Base-by-base conservation (phyloP, 53 echinoderm and acorn worm species). In the Astropecten irregularis region DNA sequence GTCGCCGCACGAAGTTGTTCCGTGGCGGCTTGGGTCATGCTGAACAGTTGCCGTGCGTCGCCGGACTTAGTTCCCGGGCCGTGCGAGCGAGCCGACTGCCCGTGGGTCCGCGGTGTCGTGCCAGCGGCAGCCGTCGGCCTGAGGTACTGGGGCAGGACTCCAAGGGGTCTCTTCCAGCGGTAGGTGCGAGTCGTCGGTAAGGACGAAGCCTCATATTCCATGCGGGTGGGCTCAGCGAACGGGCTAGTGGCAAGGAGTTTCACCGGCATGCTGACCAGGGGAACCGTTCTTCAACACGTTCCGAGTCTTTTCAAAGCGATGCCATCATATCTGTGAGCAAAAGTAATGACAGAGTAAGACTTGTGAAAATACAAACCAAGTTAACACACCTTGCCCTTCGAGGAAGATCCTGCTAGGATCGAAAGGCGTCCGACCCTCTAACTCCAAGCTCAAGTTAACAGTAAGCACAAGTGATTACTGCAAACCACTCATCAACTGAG, bases 241-340 rank as follows among this genome's bases (percentile, higher is more conserved):
- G 74, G 74, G 57, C 39, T 74, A 14, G 74, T 74, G 23, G 74
- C 74, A 19, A 74, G 74, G 35, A 74, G 74, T 39, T 57, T 74
- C 36, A 74, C 74, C 5, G 57, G 57, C 57, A 74, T 57, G 15
- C 4, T 57, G 42, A 39, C 25, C 68, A 42, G 15, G 18, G 0
- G 27, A 21, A 20, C 4, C 25, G 40, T 10, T 37, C 18, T 6
- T 42, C 42, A 36, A 53, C 73, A 31, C 0, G 16, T 13, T 10
- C 39, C 15, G 4, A 15, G 18, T 48, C 27, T 31, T 19, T 10
- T 21, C 53, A 32, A 20, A 16, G 9, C 32, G n/a, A 53, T 18
- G 1, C 16, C 33, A 2, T 4, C 40, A 52, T 15, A 71, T 19
- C 35, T 51, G 53, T 32, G 20, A 71, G 33, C 31, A 51, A 46